phyloP scores from a whole-genome alignment of 2,113 vertebrate genomes.

The Chloroceryle aenea region DNA sequence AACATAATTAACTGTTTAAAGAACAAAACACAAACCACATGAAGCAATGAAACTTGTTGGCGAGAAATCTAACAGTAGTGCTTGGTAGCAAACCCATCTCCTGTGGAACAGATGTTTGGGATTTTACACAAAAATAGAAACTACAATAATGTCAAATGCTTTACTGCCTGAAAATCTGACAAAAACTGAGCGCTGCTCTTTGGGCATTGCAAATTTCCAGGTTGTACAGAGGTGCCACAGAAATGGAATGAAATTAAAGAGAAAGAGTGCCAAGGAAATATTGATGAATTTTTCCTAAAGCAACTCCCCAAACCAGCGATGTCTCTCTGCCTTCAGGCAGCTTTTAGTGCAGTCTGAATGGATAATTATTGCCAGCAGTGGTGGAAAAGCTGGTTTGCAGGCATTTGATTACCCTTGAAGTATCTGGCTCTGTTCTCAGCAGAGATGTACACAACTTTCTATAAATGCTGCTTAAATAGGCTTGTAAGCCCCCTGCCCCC shows the following conservation, averaged over 20 bases:
- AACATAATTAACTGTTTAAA: slow-evolving; percentile 82
- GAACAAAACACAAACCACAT: slow-evolving; percentile 84
- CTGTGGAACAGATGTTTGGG: slow-evolving; percentile 78
- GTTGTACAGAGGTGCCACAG: background rate
- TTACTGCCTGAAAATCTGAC: slow-evolving; percentile 4
- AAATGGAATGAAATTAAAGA: background rate
- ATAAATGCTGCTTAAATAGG: slow-evolving; percentile 19
- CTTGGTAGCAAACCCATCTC: slow-evolving; percentile 78
- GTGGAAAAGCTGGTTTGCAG: slow-evolving; percentile 68
- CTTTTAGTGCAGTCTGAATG: slow-evolving; percentile 79
- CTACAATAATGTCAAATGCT: background rate
- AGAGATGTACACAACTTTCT: background rate
- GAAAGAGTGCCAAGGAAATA: background rate
- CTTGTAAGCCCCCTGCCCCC: background rate
- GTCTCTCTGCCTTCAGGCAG: slow-evolving; percentile 70
- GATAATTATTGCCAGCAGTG: slow-evolving; percentile 78
- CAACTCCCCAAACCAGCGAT: background rate
- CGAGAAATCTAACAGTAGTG: slow-evolving; percentile 82
- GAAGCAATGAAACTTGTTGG: slow-evolving; percentile 77
- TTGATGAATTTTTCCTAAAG: background rate
- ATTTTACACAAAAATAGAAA: slow-evolving; percentile 72
- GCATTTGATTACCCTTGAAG: slow-evolving; percentile 1
- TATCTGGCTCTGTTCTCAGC: background rate
- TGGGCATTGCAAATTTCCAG: background rate
- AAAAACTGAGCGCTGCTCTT: background rate